Conservation (phyloP, 2,888 invertebrate species). For the Biston stratarius region DNA sequence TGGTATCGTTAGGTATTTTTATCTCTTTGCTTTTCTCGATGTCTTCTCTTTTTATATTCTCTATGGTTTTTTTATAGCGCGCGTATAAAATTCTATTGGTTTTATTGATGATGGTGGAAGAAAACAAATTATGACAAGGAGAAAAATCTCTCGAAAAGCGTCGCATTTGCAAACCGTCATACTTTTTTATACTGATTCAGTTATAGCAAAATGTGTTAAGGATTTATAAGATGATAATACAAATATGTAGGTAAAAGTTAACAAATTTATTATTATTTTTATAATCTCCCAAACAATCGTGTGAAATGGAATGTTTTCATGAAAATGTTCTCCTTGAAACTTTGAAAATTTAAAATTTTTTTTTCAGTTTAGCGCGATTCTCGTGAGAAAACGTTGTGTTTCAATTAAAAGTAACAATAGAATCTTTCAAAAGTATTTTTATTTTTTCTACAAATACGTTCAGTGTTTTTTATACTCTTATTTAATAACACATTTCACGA, state of each 20-base stretch:
- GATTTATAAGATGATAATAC: no score
- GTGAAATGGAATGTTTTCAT: not conserved
- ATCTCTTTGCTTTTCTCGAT: constrained; percentile 33
- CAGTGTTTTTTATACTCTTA: not conserved
- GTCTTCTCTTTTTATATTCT: constrained; percentile 35
- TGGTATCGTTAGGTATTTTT: constrained; percentile 42
- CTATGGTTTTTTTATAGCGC: constrained; percentile 21
- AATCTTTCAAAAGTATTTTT: not conserved
- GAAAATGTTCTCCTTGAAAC: not conserved
- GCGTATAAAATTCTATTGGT: constrained; percentile 23
- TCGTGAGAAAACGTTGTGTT: constrained; percentile 5
- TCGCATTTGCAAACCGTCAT: not conserved
- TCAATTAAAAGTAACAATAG: not conserved
- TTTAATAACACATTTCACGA: not conserved
- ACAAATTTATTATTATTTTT: not conserved
- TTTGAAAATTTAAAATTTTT: not conserved
- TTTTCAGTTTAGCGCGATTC: not conserved
- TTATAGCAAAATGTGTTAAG: not conserved
- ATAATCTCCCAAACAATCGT: not conserved
- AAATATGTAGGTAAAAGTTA: constrained; percentile 5
- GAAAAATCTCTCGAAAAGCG: not conserved
- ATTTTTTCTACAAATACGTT: not conserved
- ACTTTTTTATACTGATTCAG: not conserved
- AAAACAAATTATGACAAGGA: constrained; percentile 3
- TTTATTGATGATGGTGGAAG: constrained; percentile 18